Evolutionary conservation across 2,797 vertebrate species (phyloP), one percentile per base, ranked within the genome.

Genomic region (Psittacula derbiana): DNA sequence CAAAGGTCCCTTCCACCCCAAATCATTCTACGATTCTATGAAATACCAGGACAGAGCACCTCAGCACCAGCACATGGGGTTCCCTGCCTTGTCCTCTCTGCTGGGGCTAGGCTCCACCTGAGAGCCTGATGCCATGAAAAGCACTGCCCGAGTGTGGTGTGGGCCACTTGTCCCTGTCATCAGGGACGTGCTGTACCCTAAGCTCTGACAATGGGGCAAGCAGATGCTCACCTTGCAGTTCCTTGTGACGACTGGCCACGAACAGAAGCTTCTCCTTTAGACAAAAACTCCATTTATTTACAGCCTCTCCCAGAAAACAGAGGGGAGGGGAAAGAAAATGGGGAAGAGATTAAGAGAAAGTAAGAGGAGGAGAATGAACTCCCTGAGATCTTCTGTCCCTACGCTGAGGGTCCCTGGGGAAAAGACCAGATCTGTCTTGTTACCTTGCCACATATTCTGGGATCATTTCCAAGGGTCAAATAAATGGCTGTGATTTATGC

Each of bases 381-480:
- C 78, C 82, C 43, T 43, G 36, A 72, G 40, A 92, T 90, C 33
- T 84, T 88, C 82, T 61, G 30, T 44, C 24, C 64, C 74, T 27
- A 4, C 11, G 7, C 0, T 18, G 55, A 81, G 47, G 66, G 74
- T 85, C 89, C 50, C 33, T 5, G 11, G 78, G 64, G 70, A 65
- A 50, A 38, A 41, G 75, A 84, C 30, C 86, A 70, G 69, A 81
- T 75, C 81, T 88, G 36, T 55, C 89, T 92, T 74, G 79, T 89
- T 91, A 92, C 83, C 91, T 72, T 85, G 62, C 89, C 43, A 53
- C 0, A 0, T 47, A 84, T 61, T 86, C 94, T 88, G 91, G 95
- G 92, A 96, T 93, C 79, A n/a, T 62, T 92, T 96, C 96, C 94
- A 93, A 91, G 87, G 95, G 92, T 92, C 92, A 93, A 66, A 88